Base-by-base conservation (phyloP, 2,113 vertebrate species). In the Dolichotis patagonum region DNA sequence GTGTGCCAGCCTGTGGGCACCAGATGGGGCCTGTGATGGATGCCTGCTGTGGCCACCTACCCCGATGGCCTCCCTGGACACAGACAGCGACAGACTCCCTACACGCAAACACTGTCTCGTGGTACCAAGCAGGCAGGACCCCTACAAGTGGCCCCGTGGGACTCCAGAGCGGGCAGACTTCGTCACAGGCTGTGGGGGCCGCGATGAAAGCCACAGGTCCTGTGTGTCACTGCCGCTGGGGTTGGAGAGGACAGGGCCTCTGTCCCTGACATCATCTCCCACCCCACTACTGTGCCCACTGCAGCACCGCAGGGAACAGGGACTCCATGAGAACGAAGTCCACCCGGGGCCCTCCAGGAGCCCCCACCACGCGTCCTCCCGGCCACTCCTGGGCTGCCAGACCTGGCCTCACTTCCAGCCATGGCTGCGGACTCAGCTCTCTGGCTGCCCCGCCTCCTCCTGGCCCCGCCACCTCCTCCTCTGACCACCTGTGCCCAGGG, bases 261-360 rank as follows among this genome's bases (percentile, higher is more conserved):
- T 35, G 78, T 32, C 12, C 10, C 0, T 11, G 10, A 11, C 7
- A 22, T 2, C 7, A 17, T 1, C 17, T 32, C 9, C 77, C 0
- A 9, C 56, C 63, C 3, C 1, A 1, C 83, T 14, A 20, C 11
- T 9, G 63, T 3, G 4, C 17, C 84, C 30, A 9, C 10, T 22
- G 5, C 9, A n/a, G 94, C 62, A 26, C 52, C 1, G 1, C 16
- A 41, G 7, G n/a, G 32, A 35, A 20, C 11, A 24, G 67, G 43
- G 22, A 28, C 10, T 4, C 14, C 56, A 2, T 16, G 41, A 32
- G 43, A 17, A 49, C 16, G 43, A 17, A 13, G 17, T 58, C 80
- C 35, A 9, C 5, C 20, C 67, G 35, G 8, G 4, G 8, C n/a
- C 20, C 10, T 4, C 35, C 56, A 38, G 32, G 7, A 12, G 19